Evolutionary conservation across 92 coral and sea anemone genomes (phyloP), one percentile per base, ranked within the genome.

Genomic region (Anthopleura xanthogrammica): DNA sequence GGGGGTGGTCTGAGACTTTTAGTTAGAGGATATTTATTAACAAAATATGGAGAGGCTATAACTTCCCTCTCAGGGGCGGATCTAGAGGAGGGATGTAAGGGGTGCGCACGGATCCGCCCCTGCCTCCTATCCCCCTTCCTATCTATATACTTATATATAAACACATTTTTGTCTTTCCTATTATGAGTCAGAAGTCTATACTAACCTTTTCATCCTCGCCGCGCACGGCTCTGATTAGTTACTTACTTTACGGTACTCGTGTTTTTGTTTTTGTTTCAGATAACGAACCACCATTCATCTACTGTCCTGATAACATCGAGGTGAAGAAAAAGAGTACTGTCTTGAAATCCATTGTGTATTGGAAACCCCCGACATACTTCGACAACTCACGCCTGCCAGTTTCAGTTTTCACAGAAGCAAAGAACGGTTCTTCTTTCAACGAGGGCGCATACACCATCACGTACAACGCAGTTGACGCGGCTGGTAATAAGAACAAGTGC

Each of bases 351-450:
- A 86, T 68, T 7, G 97, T 93, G 19, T 84, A 60, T 77, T 95
- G 98, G 98, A 82, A 75, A 23, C 88, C 92, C 2, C 98, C 97
- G 7, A 75, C 89, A 7, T 87, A 86, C 86, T 89, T 91, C 16
- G 98, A 95, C 83, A 95, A 95, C 75, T 92, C 97, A 58, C 93
- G 93, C 13, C 60, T 40, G 52, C 73, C 91, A 0, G 91, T 95
- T 19, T 90, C 78, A 16, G 75, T 94, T 46, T 90, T 93, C 52
- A 87, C 93, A 0, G 88, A 88, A 65, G 83, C 94, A 17, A 79
- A 85, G 55, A 95, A 95, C 56, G 97, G 97, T 16, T 88, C 98
- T n/a, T 68, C 72, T 10, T 90, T 85, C 79, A 22, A 65, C 7
- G 85, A 75, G 5, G 98, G 98, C 13, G 87, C 83, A 16, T 84